Conservation (phyloP, 2,888 invertebrate genomes). For the Nowickia ferox region DNA sequence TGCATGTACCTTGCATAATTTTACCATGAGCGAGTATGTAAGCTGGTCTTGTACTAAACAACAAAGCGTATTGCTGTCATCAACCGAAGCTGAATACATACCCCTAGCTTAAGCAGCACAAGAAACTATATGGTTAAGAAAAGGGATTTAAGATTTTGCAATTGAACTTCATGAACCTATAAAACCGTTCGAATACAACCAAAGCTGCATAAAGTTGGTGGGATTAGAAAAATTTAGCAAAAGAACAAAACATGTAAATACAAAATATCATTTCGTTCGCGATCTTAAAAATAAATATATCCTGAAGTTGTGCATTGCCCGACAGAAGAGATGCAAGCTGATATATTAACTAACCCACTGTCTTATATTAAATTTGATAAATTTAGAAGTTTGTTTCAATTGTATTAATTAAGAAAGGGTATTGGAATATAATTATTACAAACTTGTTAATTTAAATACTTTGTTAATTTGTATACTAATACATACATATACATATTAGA, state of each 20-base stretch:
- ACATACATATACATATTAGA: too few relatives aligned
- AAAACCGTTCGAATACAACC: conserved; percentile 36
- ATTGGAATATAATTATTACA: too few relatives aligned
- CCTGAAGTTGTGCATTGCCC: neutral
- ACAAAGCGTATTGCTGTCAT: conserved; percentile 41
- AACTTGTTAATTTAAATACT: too few relatives aligned
- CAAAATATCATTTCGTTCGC: conserved; percentile 30
- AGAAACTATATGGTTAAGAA: conserved; percentile 41
- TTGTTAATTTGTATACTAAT: too few relatives aligned
- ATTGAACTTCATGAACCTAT: conserved; percentile 28
- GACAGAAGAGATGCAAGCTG: conserved; percentile 40
- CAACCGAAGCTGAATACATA: conserved; percentile 48
- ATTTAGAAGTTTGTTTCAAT: conserved; percentile 31
- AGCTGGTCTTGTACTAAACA: conserved; percentile 36
- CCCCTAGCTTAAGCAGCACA: conserved; percentile 40
- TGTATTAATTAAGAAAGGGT: conserved; percentile 33
- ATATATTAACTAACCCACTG: conserved; percentile 31
- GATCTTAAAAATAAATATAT: conserved; percentile 19
- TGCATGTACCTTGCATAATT: too few relatives aligned
- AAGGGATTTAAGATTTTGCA: conserved; percentile 20
- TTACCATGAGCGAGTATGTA: neutral
- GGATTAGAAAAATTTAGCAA: conserved; percentile 37
- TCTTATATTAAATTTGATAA: conserved; percentile 16
- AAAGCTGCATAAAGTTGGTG: conserved; percentile 34
- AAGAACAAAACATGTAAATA: conserved; percentile 40